Base-by-base conservation (phyloP, 2,797 vertebrate species). In the Acanthurus lineatus region DNA sequence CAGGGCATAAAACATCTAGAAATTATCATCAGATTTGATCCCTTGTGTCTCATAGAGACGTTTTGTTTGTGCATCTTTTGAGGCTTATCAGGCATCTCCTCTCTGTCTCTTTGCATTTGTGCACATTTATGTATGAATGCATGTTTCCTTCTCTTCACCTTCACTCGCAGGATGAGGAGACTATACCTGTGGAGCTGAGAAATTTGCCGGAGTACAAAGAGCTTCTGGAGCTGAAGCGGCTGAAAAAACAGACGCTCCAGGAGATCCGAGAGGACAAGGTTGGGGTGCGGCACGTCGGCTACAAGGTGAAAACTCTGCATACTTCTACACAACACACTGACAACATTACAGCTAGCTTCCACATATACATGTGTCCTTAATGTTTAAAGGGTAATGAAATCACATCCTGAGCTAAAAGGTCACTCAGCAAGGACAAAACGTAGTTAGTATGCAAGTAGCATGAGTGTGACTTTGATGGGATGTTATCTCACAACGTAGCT, bases 171-270 rank as follows among this genome's bases (percentile, higher is more conserved):
- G 98, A 99, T 71, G 98, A 99, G 38, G 98, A 99, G 60, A 92
- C 93, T 68, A 95, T 99, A 76, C 98, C 98, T 65, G 19, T 95
- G 69, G 95, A 96, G 70, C 94, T 94, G 72, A 95, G 96, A 76
- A 95, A 95, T 84, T 88, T 98, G 73, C 97, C 97, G 0, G 98
- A 99, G 92, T 99, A 98, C 95, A 98, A 98, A 93, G 97, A 99
- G 89, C 95, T 99, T 73, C 91, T 98, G 90, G 96, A 98, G 87
- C 95, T 99, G 86, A 99, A 99, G 93, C 96, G 97, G 59, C 84
- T 99, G 87, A 99, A 97, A 93, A 99, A 97, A 83, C 96, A 95
- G 89, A 97, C 97, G 60, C 94, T 99, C 48, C 97, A 96, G 75
- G 96, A 98, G 86, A 95, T 99, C 90, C 97, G 97, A 62, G 96